phyloP scores from a whole-genome alignment of 2,113 vertebrate genomes.

The Tachysurus vachellii region DNA sequence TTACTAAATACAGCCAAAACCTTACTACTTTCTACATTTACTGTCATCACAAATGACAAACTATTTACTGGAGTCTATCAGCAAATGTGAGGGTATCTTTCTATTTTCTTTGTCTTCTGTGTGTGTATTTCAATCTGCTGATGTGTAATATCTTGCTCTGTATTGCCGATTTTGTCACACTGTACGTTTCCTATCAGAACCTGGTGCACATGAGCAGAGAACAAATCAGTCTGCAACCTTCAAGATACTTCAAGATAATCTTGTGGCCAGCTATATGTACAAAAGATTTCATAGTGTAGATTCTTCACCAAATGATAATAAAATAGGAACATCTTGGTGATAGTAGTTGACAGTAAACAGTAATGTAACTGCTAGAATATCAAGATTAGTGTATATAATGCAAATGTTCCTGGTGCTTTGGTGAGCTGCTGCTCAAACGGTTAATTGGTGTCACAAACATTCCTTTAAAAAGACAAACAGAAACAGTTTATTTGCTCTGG shows the following conservation, averaged over 20 bases:
- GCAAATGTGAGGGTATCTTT: background rate
- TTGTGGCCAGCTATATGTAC: background rate
- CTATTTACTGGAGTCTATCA: background rate
- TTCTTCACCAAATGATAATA: background rate
- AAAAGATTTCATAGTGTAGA: background rate
- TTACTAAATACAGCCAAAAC: background rate
- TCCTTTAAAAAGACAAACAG: slow-evolving; percentile 12
- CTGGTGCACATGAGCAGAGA: background rate
- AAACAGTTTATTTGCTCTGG: background rate
- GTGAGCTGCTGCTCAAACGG: background rate
- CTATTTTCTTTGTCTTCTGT: background rate
- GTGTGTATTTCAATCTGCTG: background rate
- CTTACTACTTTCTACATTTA: background rate
- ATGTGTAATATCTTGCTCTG: background rate
- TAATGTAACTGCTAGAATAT: background rate
- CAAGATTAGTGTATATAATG: background rate
- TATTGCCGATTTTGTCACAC: background rate
- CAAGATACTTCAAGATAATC: background rate
- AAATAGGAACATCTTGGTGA: background rate
- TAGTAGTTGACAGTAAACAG: background rate
- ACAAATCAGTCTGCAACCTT: background rate
- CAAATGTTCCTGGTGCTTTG: background rate
- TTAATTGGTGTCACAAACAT: background rate
- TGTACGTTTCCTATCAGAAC: background rate
- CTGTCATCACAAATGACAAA: background rate